Conservation (phyloP, 2,888 invertebrate genomes). For the Eupithecia pulchellata region DNA sequence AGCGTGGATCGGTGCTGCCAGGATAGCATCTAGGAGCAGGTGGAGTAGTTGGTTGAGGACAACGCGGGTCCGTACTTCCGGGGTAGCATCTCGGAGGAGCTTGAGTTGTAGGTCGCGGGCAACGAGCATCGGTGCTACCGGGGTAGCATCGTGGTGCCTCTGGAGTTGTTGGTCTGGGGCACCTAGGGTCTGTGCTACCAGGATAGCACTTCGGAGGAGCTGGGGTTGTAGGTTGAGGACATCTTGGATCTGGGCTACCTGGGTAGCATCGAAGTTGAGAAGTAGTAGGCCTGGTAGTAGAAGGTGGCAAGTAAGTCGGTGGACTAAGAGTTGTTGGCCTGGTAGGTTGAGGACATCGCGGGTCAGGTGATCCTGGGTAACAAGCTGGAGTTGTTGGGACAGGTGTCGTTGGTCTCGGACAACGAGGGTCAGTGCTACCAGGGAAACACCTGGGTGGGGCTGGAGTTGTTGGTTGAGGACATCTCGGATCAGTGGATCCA, state of each 20-base stretch:
- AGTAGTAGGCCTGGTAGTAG: constrained; percentile 43
- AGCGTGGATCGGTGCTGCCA: constrained; percentile 30
- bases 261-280: constrained; percentile 39
- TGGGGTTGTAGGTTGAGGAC: constrained; percentile 53
- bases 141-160: constrained; percentile 54
- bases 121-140: constrained; percentile 52
- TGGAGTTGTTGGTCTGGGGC: constrained; percentile 44
- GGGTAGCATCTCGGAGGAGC: constrained; percentile 44
- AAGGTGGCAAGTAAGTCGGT: constrained; percentile 47
- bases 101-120: constrained; percentile 50
- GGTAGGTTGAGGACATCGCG: constrained; percentile 55
- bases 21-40: constrained; percentile 39
- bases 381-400: constrained; percentile 50
- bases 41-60: constrained; percentile 41
- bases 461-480: constrained; percentile 53
- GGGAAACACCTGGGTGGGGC: constrained; percentile 51
- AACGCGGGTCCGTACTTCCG: constrained; percentile 45
- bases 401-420: constrained; percentile 54
- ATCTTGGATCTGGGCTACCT: constrained; percentile 44
- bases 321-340: constrained; percentile 44
- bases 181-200: constrained; percentile 33
- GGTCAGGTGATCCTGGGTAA: constrained; percentile 51
- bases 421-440: constrained; percentile 55
- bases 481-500: constrained; percentile 54
- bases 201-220: constrained; percentile 41